Conservation (phyloP, 1,140 invertebrate species). For the Tetragnatha versicolor region DNA sequence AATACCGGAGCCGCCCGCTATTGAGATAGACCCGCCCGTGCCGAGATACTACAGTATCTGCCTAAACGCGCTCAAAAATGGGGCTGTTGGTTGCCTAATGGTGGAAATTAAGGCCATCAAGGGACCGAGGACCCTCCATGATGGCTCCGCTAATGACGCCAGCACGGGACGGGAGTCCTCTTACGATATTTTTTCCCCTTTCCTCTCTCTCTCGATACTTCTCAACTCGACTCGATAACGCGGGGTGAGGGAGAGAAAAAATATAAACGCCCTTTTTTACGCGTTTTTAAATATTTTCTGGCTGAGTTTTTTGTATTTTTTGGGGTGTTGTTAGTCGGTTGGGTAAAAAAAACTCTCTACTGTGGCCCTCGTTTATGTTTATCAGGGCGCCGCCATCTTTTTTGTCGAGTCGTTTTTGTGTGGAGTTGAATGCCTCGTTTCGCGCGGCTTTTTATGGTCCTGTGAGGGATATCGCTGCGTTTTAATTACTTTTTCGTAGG, state of each 20-base stretch:
- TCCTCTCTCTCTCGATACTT: neutral
- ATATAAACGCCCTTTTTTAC: too few species aligned
- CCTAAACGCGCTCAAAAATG: conserved; percentile 37
- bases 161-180: neutral
- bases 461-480: too few species aligned
- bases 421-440: too few species aligned
- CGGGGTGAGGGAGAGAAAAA: too few species aligned
- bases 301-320: too few species aligned
- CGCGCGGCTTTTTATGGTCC: too few species aligned
- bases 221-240: neutral
- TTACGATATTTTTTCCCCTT: neutral
- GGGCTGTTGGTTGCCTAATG: conserved; percentile 45
- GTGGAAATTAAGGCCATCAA: conserved; percentile 48
- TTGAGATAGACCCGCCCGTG: conserved; percentile 15
- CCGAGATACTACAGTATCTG: conserved; percentile 36
- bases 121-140: conserved; percentile 32
- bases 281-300: too few species aligned
- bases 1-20: too few species aligned
- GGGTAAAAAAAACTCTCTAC: too few species aligned
- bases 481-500: too few species aligned
- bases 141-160: conserved; percentile 45
- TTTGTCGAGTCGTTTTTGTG: neutral
- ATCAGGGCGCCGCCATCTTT: conserved; percentile 4
- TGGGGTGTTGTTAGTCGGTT: too few species aligned
- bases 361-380: neutral